These are phyloP conservation scores for Epistrophe eligans DNA, from an alignment of 2,888 invertebrate species.

Conservation along the genomic window DNA sequence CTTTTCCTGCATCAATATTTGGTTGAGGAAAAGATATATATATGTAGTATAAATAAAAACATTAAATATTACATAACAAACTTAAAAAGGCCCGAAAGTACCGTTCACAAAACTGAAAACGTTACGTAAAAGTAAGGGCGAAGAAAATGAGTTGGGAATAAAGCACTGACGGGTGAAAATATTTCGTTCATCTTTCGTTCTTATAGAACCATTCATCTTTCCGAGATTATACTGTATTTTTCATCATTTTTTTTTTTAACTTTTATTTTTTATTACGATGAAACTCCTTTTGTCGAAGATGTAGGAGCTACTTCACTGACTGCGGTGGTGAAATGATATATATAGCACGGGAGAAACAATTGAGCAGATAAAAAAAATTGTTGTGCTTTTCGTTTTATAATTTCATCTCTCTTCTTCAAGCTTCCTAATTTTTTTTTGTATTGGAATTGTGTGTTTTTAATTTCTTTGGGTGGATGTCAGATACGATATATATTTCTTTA, in stretches of 20 bases:
- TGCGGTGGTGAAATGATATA: neutral
- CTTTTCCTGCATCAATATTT: too few species aligned
- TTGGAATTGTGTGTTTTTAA: constrained; percentile 5
- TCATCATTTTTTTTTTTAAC: neutral
- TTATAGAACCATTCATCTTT: too few species aligned
- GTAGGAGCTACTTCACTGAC: constrained; percentile 6
- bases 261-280: neutral
- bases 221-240: too few species aligned
- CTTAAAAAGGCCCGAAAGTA: too few species aligned
- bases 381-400: constrained; percentile 20
- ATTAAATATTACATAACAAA: too few species aligned
- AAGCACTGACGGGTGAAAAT: too few species aligned
- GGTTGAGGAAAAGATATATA: too few species aligned
- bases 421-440: constrained; percentile 37
- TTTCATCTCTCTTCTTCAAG: constrained; percentile 15
- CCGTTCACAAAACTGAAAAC: too few species aligned
- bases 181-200: too few species aligned
- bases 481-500: neutral
- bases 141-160: too few species aligned
- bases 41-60: too few species aligned
- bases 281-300: neutral
- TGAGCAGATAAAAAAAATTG: neutral
- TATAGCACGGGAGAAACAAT: constrained; percentile 34
- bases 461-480: neutral
- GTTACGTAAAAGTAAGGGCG: too few species aligned